Evolutionary conservation across 2,888 invertebrate genomes (phyloP), one percentile per base, ranked within the genome.

Genomic region (Synanthedon tipuliformis): DNA sequence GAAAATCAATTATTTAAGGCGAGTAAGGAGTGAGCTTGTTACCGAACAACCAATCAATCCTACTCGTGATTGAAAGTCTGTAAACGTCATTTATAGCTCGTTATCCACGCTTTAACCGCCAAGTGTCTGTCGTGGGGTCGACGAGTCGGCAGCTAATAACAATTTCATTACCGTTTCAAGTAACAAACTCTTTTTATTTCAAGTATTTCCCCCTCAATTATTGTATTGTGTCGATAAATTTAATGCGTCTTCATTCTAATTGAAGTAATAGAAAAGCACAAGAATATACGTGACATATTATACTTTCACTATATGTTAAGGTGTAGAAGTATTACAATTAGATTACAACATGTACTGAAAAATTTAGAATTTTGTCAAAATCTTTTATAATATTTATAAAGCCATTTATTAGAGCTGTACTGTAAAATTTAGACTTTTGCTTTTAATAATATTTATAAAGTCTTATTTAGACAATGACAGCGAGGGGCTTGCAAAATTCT

Each of bases 71-170:
- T 78, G 77, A 81, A 80, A 70, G 75, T 71, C 68, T 65, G 73
- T 73, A 69, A 75, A 69, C 70, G 71, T 74, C 75, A 73, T 79
- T 82, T 71, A 76, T 66, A 61, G 71, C 71, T 79, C 78, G 81
- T 81, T 81, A 81, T 74, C 71, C 74, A 75, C 75, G 76, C 71
- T 72, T 58, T 60, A 65, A 70, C 76, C 68, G 73, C 68, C 68
- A 71, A 57, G 61, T 55, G 57, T 55, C 59, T 61, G 57, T 58
- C 61, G 57, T 52, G 52, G 41, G 51, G 34, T 59, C 56, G 57
- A 61, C 58, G 58, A 55, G 63, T 68, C 71, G 61, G 65, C 69
- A 68, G 71, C 62, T 68, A 68, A 77, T 79, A 79, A 81, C 81
- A 65, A 66, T 72, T 75, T 75, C 69, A 78, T 71, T 67, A 64